Conservation (phyloP, 2,888 invertebrate species). For the Neoascia interrupta region DNA sequence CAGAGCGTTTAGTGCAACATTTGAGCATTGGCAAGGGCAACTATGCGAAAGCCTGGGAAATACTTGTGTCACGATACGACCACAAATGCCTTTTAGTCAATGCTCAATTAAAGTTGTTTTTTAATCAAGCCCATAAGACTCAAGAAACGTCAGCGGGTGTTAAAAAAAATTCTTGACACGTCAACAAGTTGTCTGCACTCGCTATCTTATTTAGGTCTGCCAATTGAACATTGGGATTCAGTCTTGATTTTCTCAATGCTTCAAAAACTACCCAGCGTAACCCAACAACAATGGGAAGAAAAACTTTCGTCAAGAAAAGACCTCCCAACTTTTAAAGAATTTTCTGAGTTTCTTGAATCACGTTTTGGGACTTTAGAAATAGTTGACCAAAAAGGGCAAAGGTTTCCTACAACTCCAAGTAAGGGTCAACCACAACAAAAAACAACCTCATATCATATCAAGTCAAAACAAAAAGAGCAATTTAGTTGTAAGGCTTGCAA, state of each 20-base stretch:
- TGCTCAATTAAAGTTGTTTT: not conserved
- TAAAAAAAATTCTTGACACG: too few relatives aligned
- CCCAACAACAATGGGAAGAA: not conserved
- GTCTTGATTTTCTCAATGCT: too few relatives aligned
- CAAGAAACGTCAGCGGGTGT: too few relatives aligned
- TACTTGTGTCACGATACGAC: not conserved
- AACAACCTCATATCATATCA: too few relatives aligned
- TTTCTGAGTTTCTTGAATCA: not conserved
- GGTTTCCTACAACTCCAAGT: too few relatives aligned
- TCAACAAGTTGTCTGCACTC: too few relatives aligned
- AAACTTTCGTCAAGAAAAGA: not conserved
- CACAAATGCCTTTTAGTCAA: conserved; percentile 2
- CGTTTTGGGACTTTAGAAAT: not conserved
- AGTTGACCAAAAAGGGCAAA: not conserved
- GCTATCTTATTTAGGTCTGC: too few relatives aligned
- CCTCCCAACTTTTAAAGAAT: not conserved
- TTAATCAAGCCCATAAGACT: too few relatives aligned
- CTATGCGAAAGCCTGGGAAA: not conserved
- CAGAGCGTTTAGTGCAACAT: not conserved
- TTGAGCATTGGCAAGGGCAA: not conserved
- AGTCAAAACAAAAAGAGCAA: too few relatives aligned
- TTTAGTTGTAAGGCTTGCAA: too few relatives aligned
- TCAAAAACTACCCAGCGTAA: not conserved
- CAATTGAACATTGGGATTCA: too few relatives aligned
- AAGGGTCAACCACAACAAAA: too few relatives aligned